These are phyloP conservation scores for Zaprionus africanus DNA, from an alignment of 1,140 invertebrate species.

Conservation along the genomic window DNA sequence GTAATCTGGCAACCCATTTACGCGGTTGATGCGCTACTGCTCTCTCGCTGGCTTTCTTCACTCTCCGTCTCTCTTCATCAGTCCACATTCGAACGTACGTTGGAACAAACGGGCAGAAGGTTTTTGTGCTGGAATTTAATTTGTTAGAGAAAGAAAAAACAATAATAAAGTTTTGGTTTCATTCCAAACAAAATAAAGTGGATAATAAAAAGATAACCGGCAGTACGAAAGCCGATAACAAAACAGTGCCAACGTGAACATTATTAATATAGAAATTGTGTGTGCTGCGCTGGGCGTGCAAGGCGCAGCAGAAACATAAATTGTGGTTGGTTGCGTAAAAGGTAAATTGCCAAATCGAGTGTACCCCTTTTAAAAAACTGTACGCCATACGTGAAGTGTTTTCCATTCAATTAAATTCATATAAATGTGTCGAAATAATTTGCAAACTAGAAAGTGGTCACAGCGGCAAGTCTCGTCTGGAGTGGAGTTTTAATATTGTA, in stretches of 20 bases:
- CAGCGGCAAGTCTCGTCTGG: constrained; percentile 17
- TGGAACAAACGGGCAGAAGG: constrained; percentile 62
- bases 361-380: neutral
- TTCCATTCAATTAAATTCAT: constrained; percentile 1
- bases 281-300: constrained; percentile 54
- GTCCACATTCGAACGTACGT: constrained; percentile 53
- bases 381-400: neutral
- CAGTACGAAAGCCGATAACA: neutral
- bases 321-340: constrained; percentile 76
- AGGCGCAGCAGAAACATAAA: constrained; percentile 53
- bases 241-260: constrained; percentile 17
- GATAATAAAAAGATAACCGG: constrained; percentile 43
- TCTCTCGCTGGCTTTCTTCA: constrained; percentile 55
- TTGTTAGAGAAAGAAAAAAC: constrained; percentile 83
- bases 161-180: constrained; percentile 77
- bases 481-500: constrained; percentile 40
- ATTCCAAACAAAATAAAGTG: constrained; percentile 70
- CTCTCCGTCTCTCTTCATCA: constrained; percentile 63
- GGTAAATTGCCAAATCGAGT: constrained; percentile 52
- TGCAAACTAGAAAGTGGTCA: constrained; percentile 1
- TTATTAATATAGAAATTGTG: constrained; percentile 16
- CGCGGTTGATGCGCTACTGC: constrained; percentile 50
- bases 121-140: constrained; percentile 78
- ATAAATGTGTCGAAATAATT: neutral
- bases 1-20: constrained; percentile 27